phyloP scores from a whole-genome alignment of 2,888 invertebrate genomes.

The Steinernema hermaphroditum region DNA sequence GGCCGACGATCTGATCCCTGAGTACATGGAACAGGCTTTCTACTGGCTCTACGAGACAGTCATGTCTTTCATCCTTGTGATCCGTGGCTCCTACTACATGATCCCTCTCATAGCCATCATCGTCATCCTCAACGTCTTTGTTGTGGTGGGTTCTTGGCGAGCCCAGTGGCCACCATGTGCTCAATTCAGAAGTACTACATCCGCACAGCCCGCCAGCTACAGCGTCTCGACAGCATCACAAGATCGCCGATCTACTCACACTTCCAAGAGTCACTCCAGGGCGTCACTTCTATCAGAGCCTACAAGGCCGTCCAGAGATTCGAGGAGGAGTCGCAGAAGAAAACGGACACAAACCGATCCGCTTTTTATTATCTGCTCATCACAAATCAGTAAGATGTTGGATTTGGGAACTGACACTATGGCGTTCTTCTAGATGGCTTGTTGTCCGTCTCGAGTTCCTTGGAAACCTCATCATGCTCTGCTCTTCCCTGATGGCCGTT shows the following conservation, averaged over 20 bases:
- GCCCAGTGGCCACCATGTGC: background rate
- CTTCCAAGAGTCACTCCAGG: slow-evolving; percentile 85
- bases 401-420: background rate
- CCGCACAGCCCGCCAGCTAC: slow-evolving; percentile 89
- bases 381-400: slow-evolving; percentile 72
- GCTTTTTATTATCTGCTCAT: slow-evolving; percentile 65
- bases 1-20: background rate
- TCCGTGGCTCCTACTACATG: background rate
- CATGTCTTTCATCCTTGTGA: background rate
- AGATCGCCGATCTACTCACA: slow-evolving; percentile 96
- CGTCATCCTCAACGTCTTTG: background rate
- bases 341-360: slow-evolving; percentile 75
- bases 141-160: background rate
- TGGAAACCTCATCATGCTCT: slow-evolving; percentile 72
- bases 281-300: slow-evolving; percentile 68
- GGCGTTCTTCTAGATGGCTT: slow-evolving; percentile 56
- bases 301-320: slow-evolving; percentile 69
- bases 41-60: background rate
- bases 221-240: slow-evolving; percentile 89
- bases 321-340: slow-evolving; percentile 82
- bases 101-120: background rate
- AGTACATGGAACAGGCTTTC: background rate
- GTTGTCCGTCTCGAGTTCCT: slow-evolving; percentile 69
- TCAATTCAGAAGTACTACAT: slow-evolving; percentile 83
- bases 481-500: slow-evolving; percentile 73